A percentile compares a stretch with the other conserved stretches of the same genome.
These are phyloP conservation scores for Poecilia latipinna DNA, from an alignment of 2,113 vertebrate genomes.

Conservation along the genomic window DNA sequence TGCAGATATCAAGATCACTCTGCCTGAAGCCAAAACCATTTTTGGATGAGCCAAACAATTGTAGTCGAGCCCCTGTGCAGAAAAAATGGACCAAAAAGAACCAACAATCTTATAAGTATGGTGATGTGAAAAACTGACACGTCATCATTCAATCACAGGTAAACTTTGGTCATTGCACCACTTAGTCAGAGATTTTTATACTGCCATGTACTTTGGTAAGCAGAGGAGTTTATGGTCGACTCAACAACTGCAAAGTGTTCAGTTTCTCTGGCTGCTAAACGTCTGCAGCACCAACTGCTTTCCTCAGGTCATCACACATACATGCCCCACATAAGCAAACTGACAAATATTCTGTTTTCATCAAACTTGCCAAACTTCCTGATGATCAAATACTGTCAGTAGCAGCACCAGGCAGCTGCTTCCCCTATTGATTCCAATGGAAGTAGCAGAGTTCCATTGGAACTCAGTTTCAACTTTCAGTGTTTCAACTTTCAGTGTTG, in stretches of 20 bases:
- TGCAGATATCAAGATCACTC: conserved; percentile 95
- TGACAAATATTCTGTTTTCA: no score
- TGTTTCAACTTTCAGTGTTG: not conserved
- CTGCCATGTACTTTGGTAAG: no score
- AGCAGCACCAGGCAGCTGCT: no score
- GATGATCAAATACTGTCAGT: no score
- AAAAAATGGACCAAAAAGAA: not conserved
- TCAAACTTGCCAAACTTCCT: no score
- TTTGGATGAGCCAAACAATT: conserved; percentile 94
- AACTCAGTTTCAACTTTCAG: no score
- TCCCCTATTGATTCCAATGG: no score
- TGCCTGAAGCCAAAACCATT: conserved; percentile 96
- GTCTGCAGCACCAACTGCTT: not conserved
- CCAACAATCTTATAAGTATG: not conserved
- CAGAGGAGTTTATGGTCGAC: no score
- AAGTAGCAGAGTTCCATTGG: no score
- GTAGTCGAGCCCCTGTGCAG: conserved; percentile 85
- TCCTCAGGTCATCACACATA: not conserved
- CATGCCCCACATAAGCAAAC: no score
- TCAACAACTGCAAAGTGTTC: no score
- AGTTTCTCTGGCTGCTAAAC: not conserved
- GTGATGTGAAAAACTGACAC: not conserved
- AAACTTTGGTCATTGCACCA: not conserved
- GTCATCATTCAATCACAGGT: not conserved
- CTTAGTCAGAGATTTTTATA: not conserved